Evolutionary conservation across 2,797 vertebrate species (phyloP).

Genomic region (Clarias laeviceps): DNA sequence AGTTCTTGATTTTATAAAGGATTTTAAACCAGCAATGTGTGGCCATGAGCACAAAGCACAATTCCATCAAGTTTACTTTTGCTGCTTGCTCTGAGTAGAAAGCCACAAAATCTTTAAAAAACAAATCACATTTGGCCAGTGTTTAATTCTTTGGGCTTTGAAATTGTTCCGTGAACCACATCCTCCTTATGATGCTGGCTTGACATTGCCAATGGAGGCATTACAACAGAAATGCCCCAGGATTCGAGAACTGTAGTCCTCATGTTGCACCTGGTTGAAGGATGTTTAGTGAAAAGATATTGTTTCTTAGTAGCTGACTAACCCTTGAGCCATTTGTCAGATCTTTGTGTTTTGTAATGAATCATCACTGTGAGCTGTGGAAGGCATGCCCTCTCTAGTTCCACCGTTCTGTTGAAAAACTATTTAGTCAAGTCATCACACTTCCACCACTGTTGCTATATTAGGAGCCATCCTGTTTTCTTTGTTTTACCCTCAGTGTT

Average conservation of each 20-base stretch:
- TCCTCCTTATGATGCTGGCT: not conserved
- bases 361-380: constrained; percentile 37
- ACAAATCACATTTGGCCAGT: not conserved
- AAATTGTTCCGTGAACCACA: not conserved
- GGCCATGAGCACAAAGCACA: not conserved
- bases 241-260: not conserved
- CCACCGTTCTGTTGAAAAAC: constrained; percentile 44
- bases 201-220: not conserved
- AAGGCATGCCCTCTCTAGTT: constrained; percentile 21
- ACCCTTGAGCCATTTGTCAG: constrained; percentile 37
- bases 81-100: not conserved
- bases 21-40: not conserved
- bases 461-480: constrained; percentile 55
- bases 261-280: not conserved
- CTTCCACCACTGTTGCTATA: constrained; percentile 53
- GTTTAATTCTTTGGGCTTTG: not conserved
- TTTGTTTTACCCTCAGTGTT: constrained; percentile 42
- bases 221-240: not conserved
- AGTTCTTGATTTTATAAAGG: not conserved
- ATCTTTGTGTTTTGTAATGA: constrained; percentile 46
- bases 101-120: not conserved
- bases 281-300: constrained; percentile 6
- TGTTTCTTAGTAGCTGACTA: constrained; percentile 32
- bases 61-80: constrained; percentile 10
- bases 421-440: constrained; percentile 46